These are phyloP conservation scores for Eretmocerus hayati DNA, from an alignment of 2,888 invertebrate genomes.

Conservation along the genomic window DNA sequence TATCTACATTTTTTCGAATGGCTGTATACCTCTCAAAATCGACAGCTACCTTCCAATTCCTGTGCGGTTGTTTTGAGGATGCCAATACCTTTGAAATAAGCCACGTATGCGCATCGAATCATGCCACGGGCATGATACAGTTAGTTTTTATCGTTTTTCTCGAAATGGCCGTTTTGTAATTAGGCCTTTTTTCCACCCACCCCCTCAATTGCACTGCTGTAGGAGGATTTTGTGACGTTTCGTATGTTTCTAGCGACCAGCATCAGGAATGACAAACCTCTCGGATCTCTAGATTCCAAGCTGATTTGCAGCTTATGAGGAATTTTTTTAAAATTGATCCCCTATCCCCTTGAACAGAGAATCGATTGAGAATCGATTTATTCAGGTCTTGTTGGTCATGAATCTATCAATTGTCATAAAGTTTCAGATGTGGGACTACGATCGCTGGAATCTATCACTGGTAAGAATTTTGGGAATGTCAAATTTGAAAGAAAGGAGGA, in stretches of 20 bases:
- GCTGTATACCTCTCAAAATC: too few relatives aligned
- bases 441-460: background rate
- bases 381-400: slow-evolving; percentile 23
- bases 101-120: too few relatives aligned
- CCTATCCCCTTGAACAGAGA: slow-evolving; percentile 28
- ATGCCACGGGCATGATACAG: too few relatives aligned
- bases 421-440: slow-evolving; percentile 30
- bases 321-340: slow-evolving; percentile 36
- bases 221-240: slow-evolving; percentile 13
- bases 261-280: slow-evolving; percentile 42
- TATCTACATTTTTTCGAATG: too few relatives aligned
- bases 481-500: background rate
- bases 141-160: too few relatives aligned
- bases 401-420: slow-evolving; percentile 27
- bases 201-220: too few relatives aligned
- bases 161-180: too few relatives aligned
- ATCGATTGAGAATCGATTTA: slow-evolving; percentile 27
- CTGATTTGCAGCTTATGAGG: slow-evolving; percentile 30
- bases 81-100: too few relatives aligned
- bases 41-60: too few relatives aligned
- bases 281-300: slow-evolving; percentile 32
- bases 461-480: background rate
- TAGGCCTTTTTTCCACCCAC: too few relatives aligned
- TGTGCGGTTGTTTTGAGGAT: too few relatives aligned
- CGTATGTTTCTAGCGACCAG: slow-evolving; percentile 29